Evolutionary conservation across 2,888 invertebrate species (phyloP).

Genomic region (Gymnosoma rotundatum): DNA sequence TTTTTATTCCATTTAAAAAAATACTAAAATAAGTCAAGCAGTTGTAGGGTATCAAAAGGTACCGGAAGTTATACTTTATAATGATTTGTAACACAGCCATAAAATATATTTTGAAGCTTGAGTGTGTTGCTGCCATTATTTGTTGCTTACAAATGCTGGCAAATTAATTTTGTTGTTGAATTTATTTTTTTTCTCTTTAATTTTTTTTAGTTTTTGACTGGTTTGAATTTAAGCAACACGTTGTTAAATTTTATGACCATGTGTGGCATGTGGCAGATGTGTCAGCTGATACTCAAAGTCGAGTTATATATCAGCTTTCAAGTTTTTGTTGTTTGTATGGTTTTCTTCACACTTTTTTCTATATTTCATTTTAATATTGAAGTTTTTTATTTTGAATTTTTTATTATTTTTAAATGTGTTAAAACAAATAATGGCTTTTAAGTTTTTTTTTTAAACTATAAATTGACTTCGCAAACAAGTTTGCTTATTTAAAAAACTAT

Average conservation of each 20-base stretch:
- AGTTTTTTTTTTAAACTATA: conserved; percentile 25
- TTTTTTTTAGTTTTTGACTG: conserved; percentile 25
- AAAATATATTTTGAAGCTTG: conserved; percentile 33
- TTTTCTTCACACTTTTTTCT: neutral
- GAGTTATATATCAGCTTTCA: conserved; percentile 67
- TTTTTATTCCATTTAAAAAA: no score
- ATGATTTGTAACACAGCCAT: neutral
- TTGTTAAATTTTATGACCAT: conserved; percentile 65
- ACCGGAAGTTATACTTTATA: neutral
- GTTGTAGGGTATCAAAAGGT: neutral
- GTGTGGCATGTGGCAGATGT: conserved; percentile 70
- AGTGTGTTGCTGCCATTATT: conserved; percentile 14
- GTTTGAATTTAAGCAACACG: conserved; percentile 64
- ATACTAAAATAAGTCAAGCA: no score
- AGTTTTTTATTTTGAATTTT: conserved; percentile 1
- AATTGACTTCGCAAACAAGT: neutral
- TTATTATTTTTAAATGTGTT: conserved; percentile 59
- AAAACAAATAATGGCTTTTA: conserved; percentile 65
- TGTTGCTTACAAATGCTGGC: conserved; percentile 48
- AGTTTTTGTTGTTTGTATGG: conserved; percentile 21
- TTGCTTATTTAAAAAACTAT: neutral
- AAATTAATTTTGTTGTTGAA: conserved; percentile 41
- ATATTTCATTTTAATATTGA: neutral
- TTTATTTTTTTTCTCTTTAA: conserved; percentile 22
- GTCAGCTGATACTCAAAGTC: conserved; percentile 69